Conservation (phyloP, 2,888 invertebrate genomes). For the Camptogramma bilineatum region DNA sequence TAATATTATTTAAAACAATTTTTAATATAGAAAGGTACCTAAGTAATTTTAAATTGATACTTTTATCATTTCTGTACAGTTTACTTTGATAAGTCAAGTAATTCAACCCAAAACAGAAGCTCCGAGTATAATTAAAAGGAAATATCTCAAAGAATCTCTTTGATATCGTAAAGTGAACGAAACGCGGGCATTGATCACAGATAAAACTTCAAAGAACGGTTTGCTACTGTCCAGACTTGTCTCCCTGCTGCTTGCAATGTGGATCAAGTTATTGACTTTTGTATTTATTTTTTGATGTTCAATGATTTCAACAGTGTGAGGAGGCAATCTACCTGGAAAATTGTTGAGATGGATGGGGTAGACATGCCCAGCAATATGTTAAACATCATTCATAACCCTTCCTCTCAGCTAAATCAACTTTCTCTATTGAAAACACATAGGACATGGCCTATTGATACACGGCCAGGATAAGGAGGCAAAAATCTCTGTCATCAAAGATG, state of each 20-base stretch:
- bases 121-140: constrained; percentile 6
- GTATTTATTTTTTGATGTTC: not conserved
- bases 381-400: too few species aligned
- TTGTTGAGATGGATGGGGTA: too few species aligned
- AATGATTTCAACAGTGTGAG: not conserved
- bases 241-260: constrained; percentile 26
- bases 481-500: not conserved
- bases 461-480: not conserved
- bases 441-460: too few species aligned
- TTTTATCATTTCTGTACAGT: not conserved
- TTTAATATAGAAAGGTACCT: too few species aligned
- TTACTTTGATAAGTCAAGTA: constrained; percentile 1
- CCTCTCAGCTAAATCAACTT: too few species aligned
- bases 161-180: constrained; percentile 27
- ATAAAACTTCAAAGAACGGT: constrained; percentile 52
- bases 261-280: constrained; percentile 27
- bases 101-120: constrained; percentile 7
- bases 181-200: constrained; percentile 38
- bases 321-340: too few species aligned
- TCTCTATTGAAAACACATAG: too few species aligned
- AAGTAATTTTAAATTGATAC: too few species aligned
- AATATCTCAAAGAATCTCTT: constrained; percentile 23
- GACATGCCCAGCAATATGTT: too few species aligned
- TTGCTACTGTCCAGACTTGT: constrained; percentile 46
- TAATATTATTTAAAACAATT: too few species aligned